A percentile compares a stretch with the other conserved stretches of the same genome.
Conservation (phyloP, 2,113 vertebrate genomes). For the Macrotis lagotis region DNA sequence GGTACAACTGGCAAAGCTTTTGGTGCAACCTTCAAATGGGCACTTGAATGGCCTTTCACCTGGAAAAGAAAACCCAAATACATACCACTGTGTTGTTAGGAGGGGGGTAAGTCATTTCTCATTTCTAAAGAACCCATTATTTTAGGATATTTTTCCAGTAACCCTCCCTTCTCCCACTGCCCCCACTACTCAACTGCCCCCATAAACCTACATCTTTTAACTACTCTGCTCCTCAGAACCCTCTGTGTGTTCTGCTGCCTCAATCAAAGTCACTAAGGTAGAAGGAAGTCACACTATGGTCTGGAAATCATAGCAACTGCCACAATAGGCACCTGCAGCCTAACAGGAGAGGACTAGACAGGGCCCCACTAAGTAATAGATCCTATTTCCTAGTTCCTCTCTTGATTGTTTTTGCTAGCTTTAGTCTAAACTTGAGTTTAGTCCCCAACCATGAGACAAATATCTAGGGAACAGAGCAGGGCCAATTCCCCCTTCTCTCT, state of each 20-base stretch:
- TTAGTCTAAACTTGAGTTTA: not conserved
- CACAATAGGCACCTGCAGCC: not conserved
- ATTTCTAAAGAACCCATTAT: slow-evolving; percentile 63
- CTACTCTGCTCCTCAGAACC: not conserved
- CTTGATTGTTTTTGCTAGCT: not conserved
- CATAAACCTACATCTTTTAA: slow-evolving; percentile 7
- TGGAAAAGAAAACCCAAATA: slow-evolving; percentile 71
- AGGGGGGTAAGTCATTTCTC: slow-evolving; percentile 53
- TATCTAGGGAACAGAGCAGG: not conserved
- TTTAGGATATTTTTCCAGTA: slow-evolving; percentile 43
- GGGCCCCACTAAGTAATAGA: not conserved
- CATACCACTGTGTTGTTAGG: slow-evolving; percentile 45
- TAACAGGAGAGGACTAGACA: too few relatives aligned
- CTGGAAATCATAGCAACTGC: not conserved
- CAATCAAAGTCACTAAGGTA: not conserved
- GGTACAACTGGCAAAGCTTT: slow-evolving; percentile 85
- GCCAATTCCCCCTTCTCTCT: not conserved
- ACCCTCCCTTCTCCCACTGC: not conserved
- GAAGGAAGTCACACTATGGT: not conserved
- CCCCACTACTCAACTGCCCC: not conserved
- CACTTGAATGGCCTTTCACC: slow-evolving; percentile 85
- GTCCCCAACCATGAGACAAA: not conserved
- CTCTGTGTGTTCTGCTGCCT: not conserved
- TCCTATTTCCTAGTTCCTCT: not conserved
- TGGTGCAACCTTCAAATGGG: slow-evolving; percentile 85